These are phyloP conservation scores for Blera fallax DNA, from an alignment of 2,888 invertebrate genomes.

Conservation along the genomic window DNA sequence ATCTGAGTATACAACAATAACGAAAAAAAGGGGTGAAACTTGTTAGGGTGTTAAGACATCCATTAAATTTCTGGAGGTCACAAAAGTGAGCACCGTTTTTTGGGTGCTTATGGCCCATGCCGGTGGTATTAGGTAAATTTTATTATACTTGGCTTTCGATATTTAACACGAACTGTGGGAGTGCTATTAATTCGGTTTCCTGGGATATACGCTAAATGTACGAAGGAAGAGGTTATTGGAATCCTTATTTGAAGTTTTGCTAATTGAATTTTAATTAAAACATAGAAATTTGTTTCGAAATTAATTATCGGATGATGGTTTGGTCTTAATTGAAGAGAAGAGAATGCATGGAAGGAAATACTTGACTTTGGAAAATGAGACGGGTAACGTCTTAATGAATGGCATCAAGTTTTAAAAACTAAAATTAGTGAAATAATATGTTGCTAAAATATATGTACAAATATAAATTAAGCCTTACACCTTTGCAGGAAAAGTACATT, in stretches of 20 bases:
- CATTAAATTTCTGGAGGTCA: slow-evolving; percentile 14
- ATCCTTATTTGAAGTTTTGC: slow-evolving; percentile 19
- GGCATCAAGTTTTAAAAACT: not conserved
- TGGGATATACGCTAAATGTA: not conserved
- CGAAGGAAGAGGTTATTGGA: slow-evolving; percentile 13
- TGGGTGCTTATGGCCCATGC: not conserved
- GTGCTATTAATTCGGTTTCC: slow-evolving; percentile 24
- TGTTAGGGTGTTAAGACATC: slow-evolving; percentile 1
- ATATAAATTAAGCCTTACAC: too few relatives aligned
- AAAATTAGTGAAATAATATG: not conserved
- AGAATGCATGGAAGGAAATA: not conserved
- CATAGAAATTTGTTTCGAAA: slow-evolving; percentile 12
- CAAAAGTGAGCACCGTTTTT: slow-evolving; percentile 1
- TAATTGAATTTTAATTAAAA: slow-evolving; percentile 39
- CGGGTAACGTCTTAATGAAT: not conserved
- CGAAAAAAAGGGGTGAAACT: slow-evolving; percentile 3
- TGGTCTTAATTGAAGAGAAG: not conserved
- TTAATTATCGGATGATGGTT: slow-evolving; percentile 8
- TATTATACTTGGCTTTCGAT: not conserved
- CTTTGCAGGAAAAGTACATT: too few relatives aligned
- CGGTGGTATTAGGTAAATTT: slow-evolving; percentile 1
- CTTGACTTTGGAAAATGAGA: not conserved
- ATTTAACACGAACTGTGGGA: slow-evolving; percentile 7
- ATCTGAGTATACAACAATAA: not conserved
- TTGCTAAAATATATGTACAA: too few relatives aligned